Base-by-base conservation (phyloP, 2,888 invertebrate genomes). In the Halictus quadricinctus region DNA sequence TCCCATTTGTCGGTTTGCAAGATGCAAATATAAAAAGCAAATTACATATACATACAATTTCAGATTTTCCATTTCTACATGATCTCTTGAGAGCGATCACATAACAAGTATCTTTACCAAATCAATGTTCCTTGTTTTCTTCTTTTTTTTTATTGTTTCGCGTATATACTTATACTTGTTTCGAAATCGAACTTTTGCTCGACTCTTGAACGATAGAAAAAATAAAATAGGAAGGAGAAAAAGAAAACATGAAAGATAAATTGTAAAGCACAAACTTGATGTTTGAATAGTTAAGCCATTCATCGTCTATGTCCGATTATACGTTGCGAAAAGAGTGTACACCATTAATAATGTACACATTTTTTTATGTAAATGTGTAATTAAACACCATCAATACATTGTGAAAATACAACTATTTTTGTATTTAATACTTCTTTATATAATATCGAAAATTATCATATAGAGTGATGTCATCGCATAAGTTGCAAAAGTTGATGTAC, bases 1-100 rank as follows among this genome's bases (percentile, higher is more conserved):
- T 12, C 58, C 12, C n/a, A 12, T 58, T 70, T 60, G 60, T 83
- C 75, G 83, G 64, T 85, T 84, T 85, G 66, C 80, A 90, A 86
- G 81, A 87, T 81, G 88, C 83, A 84, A 83, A 90, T 80, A 84
- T 84, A 87, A 88, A 84, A 54, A 84, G 75, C 80, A 82, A 76
- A 73, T 84, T 77, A 72, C 77, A 69, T 60, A 25, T 54, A 54
- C 50, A 21, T 54, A 21, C 50, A 74, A 41, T 13, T 21, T 60
- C 7, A 21, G 46, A 66, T 72, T 76, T 50, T 46, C 10, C 5
- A 41, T 58, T 75, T 48, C 29, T 36, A 48, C 15, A 29, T 41
- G 36, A 2, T 78, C 50, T 41, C 80, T 70, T 46, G 25, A 25
- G 48, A n/a, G 12, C 43, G 66, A 36, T 64, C 72, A 25, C 64